Conservation (phyloP, 2,888 invertebrate genomes). For the Lumbricus terrestris region DNA sequence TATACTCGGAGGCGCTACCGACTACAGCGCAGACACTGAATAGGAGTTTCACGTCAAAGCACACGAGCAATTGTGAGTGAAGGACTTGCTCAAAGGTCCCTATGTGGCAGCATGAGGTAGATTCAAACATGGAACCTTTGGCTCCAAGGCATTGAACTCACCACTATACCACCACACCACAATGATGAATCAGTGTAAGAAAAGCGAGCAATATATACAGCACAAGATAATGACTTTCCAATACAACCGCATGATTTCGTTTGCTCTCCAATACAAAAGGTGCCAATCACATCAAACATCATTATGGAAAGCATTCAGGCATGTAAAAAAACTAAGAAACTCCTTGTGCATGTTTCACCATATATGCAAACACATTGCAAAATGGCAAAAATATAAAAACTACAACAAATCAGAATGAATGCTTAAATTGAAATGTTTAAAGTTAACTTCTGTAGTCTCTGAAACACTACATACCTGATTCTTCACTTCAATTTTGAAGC, state of each 20-base stretch:
- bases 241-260: no score
- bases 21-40: no score
- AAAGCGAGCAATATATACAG: neutral
- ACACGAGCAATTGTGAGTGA: no score
- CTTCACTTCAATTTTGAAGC: slow-evolving; percentile 3
- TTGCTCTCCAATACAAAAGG: neutral
- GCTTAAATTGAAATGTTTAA: neutral
- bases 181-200: no score
- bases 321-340: neutral
- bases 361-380: neutral
- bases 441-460: neutral
- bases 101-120: no score
- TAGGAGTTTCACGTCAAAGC: no score
- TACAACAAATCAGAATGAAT: neutral
- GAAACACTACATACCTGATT: neutral
- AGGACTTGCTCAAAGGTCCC: no score
- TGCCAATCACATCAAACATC: neutral
- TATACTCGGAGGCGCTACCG: no score
- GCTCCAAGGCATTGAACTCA: no score
- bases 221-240: neutral
- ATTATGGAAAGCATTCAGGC: neutral
- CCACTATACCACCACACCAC: no score
- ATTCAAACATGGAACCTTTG: no score
- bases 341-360: neutral
- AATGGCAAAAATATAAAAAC: neutral